phyloP scores from a whole-genome alignment of 23 tunicate genomes.

The Corella eumyota region DNA sequence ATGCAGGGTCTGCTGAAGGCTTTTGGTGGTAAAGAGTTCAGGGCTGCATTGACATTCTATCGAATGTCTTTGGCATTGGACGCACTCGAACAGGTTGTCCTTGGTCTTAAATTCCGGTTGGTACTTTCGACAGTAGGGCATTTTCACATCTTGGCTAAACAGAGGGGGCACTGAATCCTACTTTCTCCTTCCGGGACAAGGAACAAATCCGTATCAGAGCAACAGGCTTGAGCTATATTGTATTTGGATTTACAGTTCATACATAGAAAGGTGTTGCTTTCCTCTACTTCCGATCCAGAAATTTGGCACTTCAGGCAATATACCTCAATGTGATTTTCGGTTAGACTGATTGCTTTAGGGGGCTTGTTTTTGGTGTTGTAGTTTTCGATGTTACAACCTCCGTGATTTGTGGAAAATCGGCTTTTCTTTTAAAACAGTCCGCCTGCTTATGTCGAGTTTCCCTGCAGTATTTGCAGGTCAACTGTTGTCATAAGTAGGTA shows the following conservation, averaged over 20 bases:
- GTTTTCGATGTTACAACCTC: background rate
- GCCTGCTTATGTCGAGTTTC: constrained; percentile 8
- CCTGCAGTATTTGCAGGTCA: constrained; percentile 6
- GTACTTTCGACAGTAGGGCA: constrained; percentile 2
- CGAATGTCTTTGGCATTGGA: constrained; percentile 1
- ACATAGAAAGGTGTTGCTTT: too few relatives aligned
- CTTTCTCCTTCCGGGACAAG: too few relatives aligned
- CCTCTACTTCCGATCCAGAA: too few relatives aligned
- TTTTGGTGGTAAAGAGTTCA: too few relatives aligned
- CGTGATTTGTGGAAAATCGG: background rate
- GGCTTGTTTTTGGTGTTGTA: too few relatives aligned
- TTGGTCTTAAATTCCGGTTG: constrained; percentile 4
- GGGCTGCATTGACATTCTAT: constrained; percentile 2
- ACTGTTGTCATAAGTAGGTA: background rate
- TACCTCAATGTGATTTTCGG: too few relatives aligned
- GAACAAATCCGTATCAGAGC: too few relatives aligned
- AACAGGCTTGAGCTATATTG: background rate
- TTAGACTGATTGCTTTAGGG: too few relatives aligned
- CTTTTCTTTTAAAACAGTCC: background rate
- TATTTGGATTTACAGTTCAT: background rate
- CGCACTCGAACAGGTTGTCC: constrained; percentile 1
- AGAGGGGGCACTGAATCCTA: background rate
- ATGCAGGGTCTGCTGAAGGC: too few relatives aligned
- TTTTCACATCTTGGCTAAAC: background rate
- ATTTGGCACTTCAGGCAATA: too few relatives aligned